Evolutionary conservation across 2,888 invertebrate species (phyloP).

Genomic region (Chymomyza fuscimana): DNA sequence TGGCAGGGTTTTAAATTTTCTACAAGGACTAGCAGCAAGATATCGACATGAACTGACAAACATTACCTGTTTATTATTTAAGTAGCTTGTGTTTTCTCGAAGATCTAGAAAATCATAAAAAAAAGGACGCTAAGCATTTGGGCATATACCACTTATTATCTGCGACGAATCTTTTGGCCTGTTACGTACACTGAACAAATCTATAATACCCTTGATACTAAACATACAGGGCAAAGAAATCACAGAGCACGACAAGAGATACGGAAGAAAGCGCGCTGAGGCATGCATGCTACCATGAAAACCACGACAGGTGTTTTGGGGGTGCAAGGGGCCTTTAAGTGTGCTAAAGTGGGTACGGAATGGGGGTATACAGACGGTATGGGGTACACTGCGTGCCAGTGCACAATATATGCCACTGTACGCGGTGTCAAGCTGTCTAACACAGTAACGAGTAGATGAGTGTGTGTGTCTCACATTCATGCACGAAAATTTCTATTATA

Average conservation of each 20-base stretch:
- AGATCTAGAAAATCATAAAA: too few relatives aligned
- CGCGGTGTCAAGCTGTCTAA: slow-evolving; percentile 41
- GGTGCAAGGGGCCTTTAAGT: slow-evolving; percentile 87
- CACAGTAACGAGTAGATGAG: neutral
- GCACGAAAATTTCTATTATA: slow-evolving; percentile 1
- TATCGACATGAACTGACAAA: too few relatives aligned
- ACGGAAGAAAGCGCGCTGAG: slow-evolving; percentile 54
- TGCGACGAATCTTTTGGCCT: too few relatives aligned
- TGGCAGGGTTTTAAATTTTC: too few relatives aligned
- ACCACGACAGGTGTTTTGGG: slow-evolving; percentile 36
- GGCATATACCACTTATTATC: too few relatives aligned
- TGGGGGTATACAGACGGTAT: neutral
- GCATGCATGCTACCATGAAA: slow-evolving; percentile 85
- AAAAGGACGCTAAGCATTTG: too few relatives aligned
- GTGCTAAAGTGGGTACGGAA: slow-evolving; percentile 82
- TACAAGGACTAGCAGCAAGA: too few relatives aligned
- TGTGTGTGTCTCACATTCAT: neutral
- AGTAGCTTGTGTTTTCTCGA: too few relatives aligned
- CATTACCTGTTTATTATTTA: too few relatives aligned
- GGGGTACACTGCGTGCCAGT: neutral
- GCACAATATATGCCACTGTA: neutral
- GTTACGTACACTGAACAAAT: too few relatives aligned
- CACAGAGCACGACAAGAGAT: slow-evolving; percentile 75
- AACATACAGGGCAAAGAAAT: neutral
- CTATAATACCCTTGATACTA: too few relatives aligned